Conservation (phyloP, 2,797 vertebrate genomes). For the Psittacula echo region DNA sequence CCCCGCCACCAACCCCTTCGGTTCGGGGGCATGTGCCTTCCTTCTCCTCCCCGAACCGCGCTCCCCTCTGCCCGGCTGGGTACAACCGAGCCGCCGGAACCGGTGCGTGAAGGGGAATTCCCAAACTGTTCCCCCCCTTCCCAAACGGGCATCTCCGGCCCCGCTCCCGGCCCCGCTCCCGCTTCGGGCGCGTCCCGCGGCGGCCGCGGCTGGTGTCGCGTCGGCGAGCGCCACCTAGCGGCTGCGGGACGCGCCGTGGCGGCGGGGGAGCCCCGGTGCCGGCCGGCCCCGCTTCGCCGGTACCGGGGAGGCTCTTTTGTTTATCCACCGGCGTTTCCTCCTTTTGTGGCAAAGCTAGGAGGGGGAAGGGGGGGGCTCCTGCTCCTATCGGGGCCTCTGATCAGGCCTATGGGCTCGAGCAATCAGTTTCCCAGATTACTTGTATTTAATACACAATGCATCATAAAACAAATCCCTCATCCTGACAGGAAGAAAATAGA, state of each 20-base stretch:
- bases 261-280: not conserved
- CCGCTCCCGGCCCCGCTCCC: rapidly evolving
- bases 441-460: slow-evolving; percentile 99
- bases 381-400: slow-evolving; percentile 80
- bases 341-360: slow-evolving; percentile 70
- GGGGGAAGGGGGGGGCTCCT: not conserved
- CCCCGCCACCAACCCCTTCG: slow-evolving; percentile 18
- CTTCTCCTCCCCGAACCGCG: not conserved
- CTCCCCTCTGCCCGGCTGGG: not conserved
- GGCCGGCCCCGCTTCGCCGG: slow-evolving; percentile 56
- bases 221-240: slow-evolving; percentile 35
- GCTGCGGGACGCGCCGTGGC: not conserved
- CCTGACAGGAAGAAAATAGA: slow-evolving; percentile 99
- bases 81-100: not conserved
- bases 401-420: slow-evolving; percentile 86
- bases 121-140: rapidly evolving
- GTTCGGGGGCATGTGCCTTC: not conserved
- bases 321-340: slow-evolving; percentile 78
- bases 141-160: not conserved
- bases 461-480: slow-evolving; percentile 99
- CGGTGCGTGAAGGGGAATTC: not conserved
- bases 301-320: slow-evolving; percentile 76
- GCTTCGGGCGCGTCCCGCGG: not conserved
- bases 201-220: not conserved
- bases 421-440: slow-evolving; percentile 98